Conservation (phyloP, 2,797 vertebrate species). For the Pogonophryne albipinna region DNA sequence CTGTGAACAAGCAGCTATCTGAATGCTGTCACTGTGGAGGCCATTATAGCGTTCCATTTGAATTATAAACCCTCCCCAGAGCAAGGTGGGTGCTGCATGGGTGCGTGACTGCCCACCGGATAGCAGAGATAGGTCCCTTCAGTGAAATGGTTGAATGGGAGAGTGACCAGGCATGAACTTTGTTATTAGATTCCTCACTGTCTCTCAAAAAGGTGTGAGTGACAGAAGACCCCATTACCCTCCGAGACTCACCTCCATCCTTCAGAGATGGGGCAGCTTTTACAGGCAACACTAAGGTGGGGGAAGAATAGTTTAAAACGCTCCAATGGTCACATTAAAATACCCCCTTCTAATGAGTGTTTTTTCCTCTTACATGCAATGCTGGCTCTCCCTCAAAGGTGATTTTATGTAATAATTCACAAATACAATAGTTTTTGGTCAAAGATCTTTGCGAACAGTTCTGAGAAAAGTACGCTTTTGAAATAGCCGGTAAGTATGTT, state of each 20-base stretch:
- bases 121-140: conserved; percentile 70
- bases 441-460: conserved; percentile 43
- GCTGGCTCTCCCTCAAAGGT: neutral
- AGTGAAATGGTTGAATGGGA: conserved; percentile 72
- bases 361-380: conserved; percentile 18
- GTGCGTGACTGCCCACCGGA: conserved; percentile 59
- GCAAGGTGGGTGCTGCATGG: conserved; percentile 72
- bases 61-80: conserved; percentile 65
- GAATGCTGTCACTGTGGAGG: conserved; percentile 59
- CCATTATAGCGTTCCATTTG: conserved; percentile 73
- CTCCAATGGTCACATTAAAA: conserved; percentile 52
- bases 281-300: conserved; percentile 35
- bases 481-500: conserved; percentile 85
- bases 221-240: conserved; percentile 77
- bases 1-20: conserved; percentile 63
- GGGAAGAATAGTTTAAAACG: conserved; percentile 1
- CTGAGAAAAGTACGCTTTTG: conserved; percentile 65
- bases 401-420: conserved; percentile 19
- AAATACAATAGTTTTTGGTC: conserved; percentile 48
- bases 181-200: conserved; percentile 80
- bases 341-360: conserved; percentile 12
- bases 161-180: conserved; percentile 73
- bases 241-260: conserved; percentile 66
- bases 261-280: conserved; percentile 55
- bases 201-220: conserved; percentile 76